These are phyloP conservation scores for Orchesellides sinensis DNA, from an alignment of 2,888 invertebrate genomes.

Conservation along the genomic window DNA sequence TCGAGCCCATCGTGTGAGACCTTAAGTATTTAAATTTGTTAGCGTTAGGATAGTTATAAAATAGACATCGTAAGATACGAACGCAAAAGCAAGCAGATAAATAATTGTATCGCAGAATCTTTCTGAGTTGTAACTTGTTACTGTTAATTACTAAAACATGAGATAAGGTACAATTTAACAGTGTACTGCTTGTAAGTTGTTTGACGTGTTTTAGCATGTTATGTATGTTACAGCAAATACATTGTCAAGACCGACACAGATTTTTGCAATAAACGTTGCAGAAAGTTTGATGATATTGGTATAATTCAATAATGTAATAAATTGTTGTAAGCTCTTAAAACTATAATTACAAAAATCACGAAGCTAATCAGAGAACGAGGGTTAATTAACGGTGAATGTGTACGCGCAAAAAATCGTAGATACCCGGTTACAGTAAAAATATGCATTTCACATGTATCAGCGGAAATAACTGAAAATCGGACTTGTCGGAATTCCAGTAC, in stretches of 20 bases:
- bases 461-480: conserved; percentile 41
- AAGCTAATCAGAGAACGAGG: neutral
- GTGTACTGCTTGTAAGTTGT: conserved; percentile 29
- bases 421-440: conserved; percentile 36
- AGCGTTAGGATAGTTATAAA: conserved; percentile 42
- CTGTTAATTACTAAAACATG: conserved; percentile 20
- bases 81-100: conserved; percentile 17
- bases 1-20: conserved; percentile 32
- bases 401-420: conserved; percentile 18
- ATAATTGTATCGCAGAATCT: conserved; percentile 3
- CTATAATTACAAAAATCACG: neutral
- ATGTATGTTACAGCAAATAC: too few relatives aligned
- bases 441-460: conserved; percentile 1
- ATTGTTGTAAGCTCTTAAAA: neutral
- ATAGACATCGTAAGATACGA: conserved; percentile 2
- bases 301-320: neutral
- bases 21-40: conserved; percentile 44
- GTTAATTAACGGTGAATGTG: neutral
- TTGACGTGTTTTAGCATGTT: conserved; percentile 46
- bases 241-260: conserved; percentile 2
- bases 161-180: neutral
- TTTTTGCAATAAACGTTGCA: conserved; percentile 37
- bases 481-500: conserved; percentile 57
- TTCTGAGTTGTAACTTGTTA: conserved; percentile 19
- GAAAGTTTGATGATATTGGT: neutral